A percentile compares a stretch with the other conserved stretches of the same genome.
Evolutionary conservation across 2,888 invertebrate species (phyloP).

Genomic region (Trilocha varians): DNA sequence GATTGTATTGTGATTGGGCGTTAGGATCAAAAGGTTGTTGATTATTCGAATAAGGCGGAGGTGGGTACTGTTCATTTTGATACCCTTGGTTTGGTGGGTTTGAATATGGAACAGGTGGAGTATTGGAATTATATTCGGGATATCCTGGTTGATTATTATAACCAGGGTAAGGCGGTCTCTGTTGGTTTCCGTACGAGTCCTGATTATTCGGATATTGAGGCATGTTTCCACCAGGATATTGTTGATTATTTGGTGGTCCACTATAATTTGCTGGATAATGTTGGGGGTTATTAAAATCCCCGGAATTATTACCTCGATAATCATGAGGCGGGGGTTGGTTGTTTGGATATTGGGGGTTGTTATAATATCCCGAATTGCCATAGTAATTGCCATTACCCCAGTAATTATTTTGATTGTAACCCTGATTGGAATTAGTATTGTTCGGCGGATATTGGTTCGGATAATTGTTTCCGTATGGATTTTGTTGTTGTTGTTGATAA

Average conservation of each 20-base stretch:
- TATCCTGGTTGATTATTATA: conserved; percentile 38
- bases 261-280: conserved; percentile 50
- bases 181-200: conserved; percentile 43
- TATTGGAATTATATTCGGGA: conserved; percentile 42
- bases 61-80: conserved; percentile 42
- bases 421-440: conserved; percentile 36
- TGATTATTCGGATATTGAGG: conserved; percentile 46
- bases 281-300: conserved; percentile 40
- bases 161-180: conserved; percentile 42
- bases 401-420: conserved; percentile 58
- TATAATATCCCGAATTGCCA: conserved; percentile 52
- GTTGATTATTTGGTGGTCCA: conserved; percentile 32
- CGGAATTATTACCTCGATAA: conserved; percentile 35
- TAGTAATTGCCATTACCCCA: conserved; percentile 60
- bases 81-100: conserved; percentile 36
- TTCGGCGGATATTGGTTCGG: conserved; percentile 57
- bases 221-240: conserved; percentile 38
- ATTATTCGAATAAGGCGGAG: conserved; percentile 34
- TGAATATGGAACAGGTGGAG: conserved; percentile 31
- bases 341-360: conserved; percentile 53
- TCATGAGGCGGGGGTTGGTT: conserved; percentile 41
- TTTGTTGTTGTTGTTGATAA: conserved; percentile 49
- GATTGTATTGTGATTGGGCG: conserved; percentile 36
- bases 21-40: conserved; percentile 36
- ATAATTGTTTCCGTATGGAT: conserved; percentile 50